A percentile compares a stretch with the other conserved stretches of the same genome.
Evolutionary conservation across 2,113 vertebrate genomes (phyloP).

Genomic region (Trinectes maculatus): DNA sequence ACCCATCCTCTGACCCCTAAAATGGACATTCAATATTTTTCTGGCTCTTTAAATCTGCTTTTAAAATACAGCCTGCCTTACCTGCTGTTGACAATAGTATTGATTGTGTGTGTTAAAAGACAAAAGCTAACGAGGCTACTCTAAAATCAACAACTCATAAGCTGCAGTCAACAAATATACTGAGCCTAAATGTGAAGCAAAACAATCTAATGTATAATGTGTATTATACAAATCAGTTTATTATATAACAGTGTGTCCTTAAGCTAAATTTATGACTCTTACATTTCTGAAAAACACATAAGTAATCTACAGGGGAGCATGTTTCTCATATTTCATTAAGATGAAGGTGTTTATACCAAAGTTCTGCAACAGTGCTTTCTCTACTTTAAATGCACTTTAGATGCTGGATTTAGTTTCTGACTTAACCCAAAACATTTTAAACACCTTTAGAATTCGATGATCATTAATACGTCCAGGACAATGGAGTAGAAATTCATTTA

Average conservation of each 20-base stretch:
- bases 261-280: no score
- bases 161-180: slow-evolving; percentile 63
- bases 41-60: slow-evolving; percentile 81
- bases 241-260: not conserved
- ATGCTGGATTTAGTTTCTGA: no score
- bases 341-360: no score
- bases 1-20: slow-evolving; percentile 85
- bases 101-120: slow-evolving; percentile 86
- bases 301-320: no score
- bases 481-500: no score
- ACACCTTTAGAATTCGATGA: no score
- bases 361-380: no score
- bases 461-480: no score
- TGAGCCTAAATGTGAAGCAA: slow-evolving; percentile 3
- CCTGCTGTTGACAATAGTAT: slow-evolving; percentile 79
- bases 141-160: slow-evolving; percentile 27
- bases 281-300: no score
- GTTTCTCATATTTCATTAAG: no score
- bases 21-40: slow-evolving; percentile 81
- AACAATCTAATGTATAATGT: not conserved
- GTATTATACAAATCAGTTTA: not conserved
- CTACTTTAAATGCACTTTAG: no score
- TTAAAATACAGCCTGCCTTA: slow-evolving; percentile 45
- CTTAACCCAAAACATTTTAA: no score
- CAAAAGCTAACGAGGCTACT: slow-evolving; percentile 80